Conservation (phyloP, 92 coral and sea anemone genomes). For the Paragorgia papillata region DNA sequence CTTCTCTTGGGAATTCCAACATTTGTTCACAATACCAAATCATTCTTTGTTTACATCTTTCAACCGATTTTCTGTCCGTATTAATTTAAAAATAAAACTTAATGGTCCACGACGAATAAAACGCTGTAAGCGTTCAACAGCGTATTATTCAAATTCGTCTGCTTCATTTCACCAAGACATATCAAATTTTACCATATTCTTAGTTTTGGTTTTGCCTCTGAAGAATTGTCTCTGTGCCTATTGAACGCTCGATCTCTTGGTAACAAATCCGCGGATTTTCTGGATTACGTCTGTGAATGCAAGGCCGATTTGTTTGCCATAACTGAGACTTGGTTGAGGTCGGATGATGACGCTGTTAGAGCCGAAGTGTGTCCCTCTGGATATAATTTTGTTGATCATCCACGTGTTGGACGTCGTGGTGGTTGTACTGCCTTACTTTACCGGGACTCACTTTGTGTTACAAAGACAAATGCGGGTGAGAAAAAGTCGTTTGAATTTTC, state of each 20-base stretch:
- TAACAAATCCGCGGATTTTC: slow-evolving; percentile 51
- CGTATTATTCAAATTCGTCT: slow-evolving; percentile 39
- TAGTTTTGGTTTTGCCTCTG: slow-evolving; percentile 11
- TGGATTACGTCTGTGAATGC: slow-evolving; percentile 51
- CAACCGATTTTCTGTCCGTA: too few species aligned
- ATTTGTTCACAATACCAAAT: too few species aligned
- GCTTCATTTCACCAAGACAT: slow-evolving; percentile 38
- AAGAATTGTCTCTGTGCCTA: slow-evolving; percentile 45
- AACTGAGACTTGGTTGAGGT: slow-evolving; percentile 53
- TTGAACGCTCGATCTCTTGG: slow-evolving; percentile 51
- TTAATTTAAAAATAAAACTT: too few species aligned
- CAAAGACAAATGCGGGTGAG: slow-evolving; percentile 51
- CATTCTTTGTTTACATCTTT: too few species aligned
- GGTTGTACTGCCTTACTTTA: slow-evolving; percentile 60
- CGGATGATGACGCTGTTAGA: slow-evolving; percentile 46
- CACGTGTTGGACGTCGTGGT: slow-evolving; percentile 49
- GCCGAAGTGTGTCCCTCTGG: slow-evolving; percentile 58
- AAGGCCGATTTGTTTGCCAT: slow-evolving; percentile 57
- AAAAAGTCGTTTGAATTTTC: slow-evolving; percentile 60
- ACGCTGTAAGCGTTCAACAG: slow-evolving; percentile 15
- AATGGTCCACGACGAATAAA: not conserved
- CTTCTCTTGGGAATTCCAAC: too few species aligned
- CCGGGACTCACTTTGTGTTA: slow-evolving; percentile 53
- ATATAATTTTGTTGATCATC: slow-evolving; percentile 57
- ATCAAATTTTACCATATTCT: slow-evolving; percentile 4